phyloP scores from a whole-genome alignment of 2,113 vertebrate genomes.

The Vulpes lagopus region DNA sequence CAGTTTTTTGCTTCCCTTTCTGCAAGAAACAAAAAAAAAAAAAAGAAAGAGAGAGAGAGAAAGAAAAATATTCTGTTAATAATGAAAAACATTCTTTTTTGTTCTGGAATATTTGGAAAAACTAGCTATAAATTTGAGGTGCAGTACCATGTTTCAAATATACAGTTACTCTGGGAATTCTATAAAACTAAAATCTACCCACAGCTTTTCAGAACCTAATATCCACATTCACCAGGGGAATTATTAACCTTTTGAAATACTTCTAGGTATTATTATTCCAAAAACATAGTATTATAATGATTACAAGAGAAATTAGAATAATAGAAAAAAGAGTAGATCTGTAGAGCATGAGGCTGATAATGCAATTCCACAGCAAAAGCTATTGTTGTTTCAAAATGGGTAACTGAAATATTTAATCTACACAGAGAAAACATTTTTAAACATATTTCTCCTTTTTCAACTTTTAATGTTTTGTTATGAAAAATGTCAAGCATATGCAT shows the following conservation, averaged over 20 bases:
- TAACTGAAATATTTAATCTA: conserved; percentile 5
- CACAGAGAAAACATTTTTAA: neutral
- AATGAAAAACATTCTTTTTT: conserved; percentile 25
- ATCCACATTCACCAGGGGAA: neutral
- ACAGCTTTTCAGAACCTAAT: neutral
- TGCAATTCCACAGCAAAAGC: neutral
- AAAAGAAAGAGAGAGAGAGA: neutral
- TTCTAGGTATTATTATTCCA: neutral
- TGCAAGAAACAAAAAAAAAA: neutral
- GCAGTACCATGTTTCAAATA: conserved; percentile 31
- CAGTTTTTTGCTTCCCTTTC: neutral
- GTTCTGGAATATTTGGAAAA: neutral
- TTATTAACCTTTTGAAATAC: neutral
- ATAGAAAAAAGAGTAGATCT: neutral
- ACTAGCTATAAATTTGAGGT: conserved; percentile 3
- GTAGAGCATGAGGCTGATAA: neutral
- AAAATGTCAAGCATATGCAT: neutral
- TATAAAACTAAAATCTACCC: conserved; percentile 42
- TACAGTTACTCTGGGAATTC: conserved; percentile 8
- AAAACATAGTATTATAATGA: neutral
- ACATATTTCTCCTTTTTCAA: neutral
- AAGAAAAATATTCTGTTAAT: neutral
- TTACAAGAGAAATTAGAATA: conserved; percentile 12
- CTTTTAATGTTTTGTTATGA: conserved; percentile 34
- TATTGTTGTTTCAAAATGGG: conserved; percentile 53